Conservation (phyloP, 2,888 invertebrate species). For the Sipunculus nudus region DNA sequence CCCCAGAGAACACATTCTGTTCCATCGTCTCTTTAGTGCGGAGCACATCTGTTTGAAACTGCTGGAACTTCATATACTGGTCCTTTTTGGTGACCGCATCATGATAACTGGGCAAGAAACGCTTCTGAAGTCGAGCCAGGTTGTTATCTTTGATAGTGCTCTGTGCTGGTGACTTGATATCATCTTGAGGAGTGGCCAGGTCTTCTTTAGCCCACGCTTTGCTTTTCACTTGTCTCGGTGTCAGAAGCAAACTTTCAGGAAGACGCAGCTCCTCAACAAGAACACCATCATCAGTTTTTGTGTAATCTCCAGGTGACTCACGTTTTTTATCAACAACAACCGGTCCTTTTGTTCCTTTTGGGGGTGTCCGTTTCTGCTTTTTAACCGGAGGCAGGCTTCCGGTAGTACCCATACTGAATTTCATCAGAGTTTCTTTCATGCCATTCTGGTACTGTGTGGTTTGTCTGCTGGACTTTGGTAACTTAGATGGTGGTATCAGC, state of each 20-base stretch:
- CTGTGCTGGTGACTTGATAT: not conserved
- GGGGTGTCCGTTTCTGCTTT: no score
- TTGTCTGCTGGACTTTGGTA: not conserved
- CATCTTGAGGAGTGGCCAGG: not conserved
- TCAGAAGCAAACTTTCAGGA: constrained; percentile 48
- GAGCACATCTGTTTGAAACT: constrained; percentile 53
- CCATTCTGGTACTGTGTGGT: not conserved
- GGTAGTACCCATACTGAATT: constrained; percentile 57
- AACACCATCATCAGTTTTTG: constrained; percentile 50
- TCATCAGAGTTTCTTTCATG: constrained; percentile 52
- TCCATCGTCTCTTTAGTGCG: constrained; percentile 53
- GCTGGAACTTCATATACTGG: constrained; percentile 52
- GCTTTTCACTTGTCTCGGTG: constrained; percentile 15
- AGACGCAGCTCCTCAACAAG: constrained; percentile 53
- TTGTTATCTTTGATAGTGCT: not conserved
- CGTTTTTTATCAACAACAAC: no score
- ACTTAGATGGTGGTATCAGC: not conserved
- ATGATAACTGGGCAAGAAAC: constrained; percentile 50
- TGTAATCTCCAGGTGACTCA: not conserved
- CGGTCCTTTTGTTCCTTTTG: no score
- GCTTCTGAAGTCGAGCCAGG: constrained; percentile 35
- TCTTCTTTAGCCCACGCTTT: constrained; percentile 3
- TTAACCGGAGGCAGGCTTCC: constrained; percentile 48
- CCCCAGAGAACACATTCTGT: constrained; percentile 54
- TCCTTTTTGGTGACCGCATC: constrained; percentile 59